phyloP scores from a whole-genome alignment of 2,888 invertebrate genomes.

The Synanthedon andrenaeformis region DNA sequence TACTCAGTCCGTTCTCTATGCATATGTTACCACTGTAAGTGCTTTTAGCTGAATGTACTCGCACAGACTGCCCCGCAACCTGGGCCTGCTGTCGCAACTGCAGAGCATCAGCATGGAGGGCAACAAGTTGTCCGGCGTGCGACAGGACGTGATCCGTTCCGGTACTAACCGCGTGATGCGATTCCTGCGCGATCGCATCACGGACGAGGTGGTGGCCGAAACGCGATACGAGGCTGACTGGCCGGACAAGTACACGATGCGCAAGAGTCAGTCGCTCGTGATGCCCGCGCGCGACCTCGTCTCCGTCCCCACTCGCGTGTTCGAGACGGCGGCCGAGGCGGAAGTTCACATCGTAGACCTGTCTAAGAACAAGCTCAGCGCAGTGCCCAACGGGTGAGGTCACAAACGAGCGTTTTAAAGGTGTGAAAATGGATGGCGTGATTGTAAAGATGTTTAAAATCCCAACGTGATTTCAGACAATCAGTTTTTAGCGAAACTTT shows the following conservation, averaged over 20 bases:
- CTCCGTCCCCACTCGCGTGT: conserved; percentile 77
- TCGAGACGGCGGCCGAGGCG: conserved; percentile 77
- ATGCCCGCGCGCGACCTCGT: conserved; percentile 73
- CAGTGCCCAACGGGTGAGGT: conserved; percentile 76
- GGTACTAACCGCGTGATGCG: conserved; percentile 87
- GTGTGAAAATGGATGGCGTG: conserved; percentile 3
- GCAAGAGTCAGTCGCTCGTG: conserved; percentile 67
- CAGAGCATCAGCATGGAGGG: conserved; percentile 88
- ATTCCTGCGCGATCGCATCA: conserved; percentile 76
- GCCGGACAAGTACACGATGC: conserved; percentile 71
- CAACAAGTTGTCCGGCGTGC: conserved; percentile 84
- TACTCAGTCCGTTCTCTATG: too few relatives aligned
- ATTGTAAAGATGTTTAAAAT: too few relatives aligned
- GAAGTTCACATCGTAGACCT: conserved; percentile 82
- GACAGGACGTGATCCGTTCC: conserved; percentile 85
- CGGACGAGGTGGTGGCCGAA: conserved; percentile 50
- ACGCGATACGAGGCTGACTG: conserved; percentile 42
- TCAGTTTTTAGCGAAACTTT: too few relatives aligned
- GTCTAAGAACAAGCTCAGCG: conserved; percentile 80
- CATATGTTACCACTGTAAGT: too few relatives aligned
- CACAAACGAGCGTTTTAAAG: background rate
- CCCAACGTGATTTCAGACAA: too few relatives aligned
- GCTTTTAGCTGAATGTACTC: too few relatives aligned
- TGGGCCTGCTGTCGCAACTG: conserved; percentile 77
- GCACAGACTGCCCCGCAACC: conserved; percentile 49